Evolutionary conservation across 2,113 vertebrate genomes (phyloP).

Genomic region (Seriola rivoliana): DNA sequence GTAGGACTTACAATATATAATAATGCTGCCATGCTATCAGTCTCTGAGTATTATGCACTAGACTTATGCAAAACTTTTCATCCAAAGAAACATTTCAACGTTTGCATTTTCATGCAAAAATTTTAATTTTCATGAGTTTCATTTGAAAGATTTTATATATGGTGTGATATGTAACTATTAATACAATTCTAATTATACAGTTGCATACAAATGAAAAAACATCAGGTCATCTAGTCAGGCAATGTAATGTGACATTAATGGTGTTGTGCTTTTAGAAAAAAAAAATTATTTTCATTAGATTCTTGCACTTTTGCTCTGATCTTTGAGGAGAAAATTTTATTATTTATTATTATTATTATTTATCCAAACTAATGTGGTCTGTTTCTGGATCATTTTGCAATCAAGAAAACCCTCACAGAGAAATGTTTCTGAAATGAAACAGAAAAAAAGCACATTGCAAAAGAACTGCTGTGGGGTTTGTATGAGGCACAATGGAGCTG

Average conservation of each 20-base stretch:
- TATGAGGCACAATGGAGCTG: conserved; percentile 67
- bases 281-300: background rate
- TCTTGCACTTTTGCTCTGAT: background rate
- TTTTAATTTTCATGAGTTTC: background rate
- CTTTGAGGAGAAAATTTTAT: background rate
- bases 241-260: background rate
- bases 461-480: conserved; percentile 53
- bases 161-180: background rate
- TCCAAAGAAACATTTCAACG: background rate
- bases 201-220: background rate
- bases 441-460: conserved; percentile 48
- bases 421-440: conserved; percentile 41
- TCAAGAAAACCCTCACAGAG: conserved; percentile 13
- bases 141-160: background rate
- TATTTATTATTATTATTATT: background rate
- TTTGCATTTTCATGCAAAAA: background rate
- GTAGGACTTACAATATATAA: background rate
- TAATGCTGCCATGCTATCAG: background rate
- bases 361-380: background rate
- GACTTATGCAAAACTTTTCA: background rate
- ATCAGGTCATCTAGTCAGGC: background rate
- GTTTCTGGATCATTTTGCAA: conserved; percentile 25
- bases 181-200: background rate
- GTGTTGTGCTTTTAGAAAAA: background rate
- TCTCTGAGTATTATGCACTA: background rate